phyloP scores from a whole-genome alignment of 2,888 invertebrate species.

The Acronicta alni region DNA sequence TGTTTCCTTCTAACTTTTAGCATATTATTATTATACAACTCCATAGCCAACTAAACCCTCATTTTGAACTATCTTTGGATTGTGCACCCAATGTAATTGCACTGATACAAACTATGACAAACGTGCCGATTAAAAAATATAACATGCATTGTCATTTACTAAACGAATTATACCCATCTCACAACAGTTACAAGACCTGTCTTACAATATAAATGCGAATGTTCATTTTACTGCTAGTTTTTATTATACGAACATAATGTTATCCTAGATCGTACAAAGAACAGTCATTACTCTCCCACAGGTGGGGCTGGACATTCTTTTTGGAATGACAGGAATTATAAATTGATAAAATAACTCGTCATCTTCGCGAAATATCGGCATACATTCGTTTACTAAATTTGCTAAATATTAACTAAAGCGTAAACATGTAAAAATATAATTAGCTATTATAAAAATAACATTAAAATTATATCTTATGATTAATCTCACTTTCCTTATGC shows the following conservation, averaged over 20 bases:
- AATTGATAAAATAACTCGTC: no score
- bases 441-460: slow-evolving; percentile 58
- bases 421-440: slow-evolving; percentile 52
- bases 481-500: slow-evolving; percentile 76
- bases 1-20: neutral
- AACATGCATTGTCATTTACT: slow-evolving; percentile 23
- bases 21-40: neutral
- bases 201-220: no score
- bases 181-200: no score
- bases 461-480: slow-evolving; percentile 63
- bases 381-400: slow-evolving; percentile 21
- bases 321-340: no score
- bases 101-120: slow-evolving; percentile 35
- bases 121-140: slow-evolving; percentile 39
- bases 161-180: slow-evolving; percentile 26
- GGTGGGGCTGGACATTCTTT: no score
- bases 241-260: no score
- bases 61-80: slow-evolving; percentile 31
- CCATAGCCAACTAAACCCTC: slow-evolving; percentile 19
- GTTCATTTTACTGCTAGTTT: no score
- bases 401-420: slow-evolving; percentile 31
- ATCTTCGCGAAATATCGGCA: no score
- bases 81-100: slow-evolving; percentile 21
- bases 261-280: no score
- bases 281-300: no score